phyloP scores from a whole-genome alignment of 2,888 invertebrate species.

The Drosophila melanosoma region DNA sequence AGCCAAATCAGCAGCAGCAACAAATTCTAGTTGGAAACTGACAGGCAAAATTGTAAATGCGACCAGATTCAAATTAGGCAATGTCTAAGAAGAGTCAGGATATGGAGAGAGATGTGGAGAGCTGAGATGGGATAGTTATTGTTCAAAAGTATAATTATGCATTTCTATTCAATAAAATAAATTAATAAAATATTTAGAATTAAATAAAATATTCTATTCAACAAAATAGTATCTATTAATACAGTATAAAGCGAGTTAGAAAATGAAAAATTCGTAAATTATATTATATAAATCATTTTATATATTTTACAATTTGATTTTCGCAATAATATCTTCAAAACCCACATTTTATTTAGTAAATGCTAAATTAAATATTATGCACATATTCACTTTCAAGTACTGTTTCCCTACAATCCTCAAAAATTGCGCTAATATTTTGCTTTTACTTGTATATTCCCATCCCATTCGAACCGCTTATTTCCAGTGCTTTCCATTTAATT shows the following conservation, averaged over 20 bases:
- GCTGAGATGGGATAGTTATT: neutral
- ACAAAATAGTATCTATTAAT: constrained; percentile 1
- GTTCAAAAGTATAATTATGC: constrained; percentile 11
- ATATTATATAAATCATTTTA: neutral
- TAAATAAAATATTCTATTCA: constrained; percentile 14
- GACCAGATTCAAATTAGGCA: constrained; percentile 10
- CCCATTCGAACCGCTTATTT: neutral
- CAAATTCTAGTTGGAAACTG: constrained; percentile 28
- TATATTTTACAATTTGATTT: neutral
- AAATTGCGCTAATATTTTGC: neutral
- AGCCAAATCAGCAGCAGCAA: constrained; percentile 11
- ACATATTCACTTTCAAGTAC: constrained; percentile 61
- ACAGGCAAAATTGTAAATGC: constrained; percentile 42
- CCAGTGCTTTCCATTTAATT: neutral
- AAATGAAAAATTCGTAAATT: neutral
- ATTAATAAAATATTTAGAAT: constrained; percentile 5
- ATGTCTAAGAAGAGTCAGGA: neutral
- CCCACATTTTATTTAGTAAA: constrained; percentile 26
- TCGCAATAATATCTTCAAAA: neutral
- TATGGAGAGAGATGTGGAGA: neutral
- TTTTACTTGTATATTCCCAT: neutral
- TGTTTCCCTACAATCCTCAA: neutral
- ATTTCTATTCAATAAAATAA: constrained; percentile 12
- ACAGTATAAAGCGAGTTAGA: neutral
- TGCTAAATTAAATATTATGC: constrained; percentile 45